Evolutionary conservation across 2,888 invertebrate genomes (phyloP), one percentile per base, ranked within the genome.

Genomic region (Allolobophora icterica): DNA sequence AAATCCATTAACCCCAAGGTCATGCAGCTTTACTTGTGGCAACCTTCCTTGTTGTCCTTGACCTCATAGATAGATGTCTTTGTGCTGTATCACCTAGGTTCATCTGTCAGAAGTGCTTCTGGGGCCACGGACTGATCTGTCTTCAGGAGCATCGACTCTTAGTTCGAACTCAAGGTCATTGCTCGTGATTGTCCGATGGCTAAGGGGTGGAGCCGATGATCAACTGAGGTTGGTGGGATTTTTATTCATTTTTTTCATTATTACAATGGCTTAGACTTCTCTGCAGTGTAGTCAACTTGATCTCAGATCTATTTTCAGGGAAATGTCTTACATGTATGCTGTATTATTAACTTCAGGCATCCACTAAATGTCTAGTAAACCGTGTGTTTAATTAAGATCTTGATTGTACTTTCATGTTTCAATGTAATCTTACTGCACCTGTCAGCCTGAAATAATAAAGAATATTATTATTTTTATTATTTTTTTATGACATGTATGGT

Each of bases 81-180:
- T 71, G 30, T 71, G 30, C n/a, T 30, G 5, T 30, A 11, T n/a
- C 71, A n/a, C 17, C 38, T 24, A 87, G 87, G 87, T 87, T 87
- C 87, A 87, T 87, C 38, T 87, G 87, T 87, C 87, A 3, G 35
- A 38, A 34, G 87, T 87, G 35, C 38, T 35, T 38, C 35, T 38
- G 87, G 38, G 38, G 87, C 87, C 34, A 38, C 30, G 38, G 15
- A 24, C 35, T 87, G 87, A 87, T 34, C 87, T 35, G 87, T 87
- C 87, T 17, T 87, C 38, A 35, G 87, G 87, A 87, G 87, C 87
- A 21, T 35, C 87, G 30, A 87, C 87, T 19, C 87, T 87, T 34
- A 87, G 87, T 35, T 34, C 87, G 13, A 38, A 87, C 21, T 87
- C 87, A 38, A 87, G 87, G 38, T 87, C 87, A 87, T 34, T 87